A percentile compares a stretch with the other conserved stretches of the same genome.
Conservation (phyloP, 1,140 invertebrate species). For the Meloidogyne chitwoodi region DNA sequence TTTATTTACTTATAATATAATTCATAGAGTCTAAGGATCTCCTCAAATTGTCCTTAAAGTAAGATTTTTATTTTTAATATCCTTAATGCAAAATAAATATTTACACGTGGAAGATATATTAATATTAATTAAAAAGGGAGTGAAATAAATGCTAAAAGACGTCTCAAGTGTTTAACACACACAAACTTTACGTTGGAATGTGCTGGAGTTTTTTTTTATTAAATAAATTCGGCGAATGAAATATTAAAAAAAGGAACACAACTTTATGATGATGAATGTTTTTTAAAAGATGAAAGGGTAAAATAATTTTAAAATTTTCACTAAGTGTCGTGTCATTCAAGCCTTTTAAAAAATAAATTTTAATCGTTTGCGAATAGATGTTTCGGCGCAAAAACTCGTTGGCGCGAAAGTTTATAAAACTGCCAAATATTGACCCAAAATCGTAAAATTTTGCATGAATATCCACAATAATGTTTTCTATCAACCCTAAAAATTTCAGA, state of each 20-base stretch:
- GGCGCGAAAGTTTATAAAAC: no score
- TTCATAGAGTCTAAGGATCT: no score
- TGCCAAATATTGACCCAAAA: no score
- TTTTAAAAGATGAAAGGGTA: neutral
- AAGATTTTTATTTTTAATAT: neutral
- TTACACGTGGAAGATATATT: neutral
- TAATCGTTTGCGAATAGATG: neutral
- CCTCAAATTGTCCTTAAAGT: no score
- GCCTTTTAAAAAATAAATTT: neutral
- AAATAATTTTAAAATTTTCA: neutral
- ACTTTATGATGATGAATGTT: neutral
- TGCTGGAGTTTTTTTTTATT: neutral
- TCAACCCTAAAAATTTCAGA: no score
- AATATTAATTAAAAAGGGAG: neutral
- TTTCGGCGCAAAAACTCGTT: neutral
- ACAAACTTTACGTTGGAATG: neutral
- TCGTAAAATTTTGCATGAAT: no score
- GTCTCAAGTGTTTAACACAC: neutral
- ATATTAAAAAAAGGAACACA: neutral
- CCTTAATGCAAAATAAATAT: neutral
- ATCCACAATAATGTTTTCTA: no score
- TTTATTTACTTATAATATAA: no score
- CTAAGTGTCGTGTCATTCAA: neutral
- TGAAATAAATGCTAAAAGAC: neutral
- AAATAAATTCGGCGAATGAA: neutral